phyloP scores from a whole-genome alignment of 2,888 invertebrate genomes.

The Parascotia fuliginaria region DNA sequence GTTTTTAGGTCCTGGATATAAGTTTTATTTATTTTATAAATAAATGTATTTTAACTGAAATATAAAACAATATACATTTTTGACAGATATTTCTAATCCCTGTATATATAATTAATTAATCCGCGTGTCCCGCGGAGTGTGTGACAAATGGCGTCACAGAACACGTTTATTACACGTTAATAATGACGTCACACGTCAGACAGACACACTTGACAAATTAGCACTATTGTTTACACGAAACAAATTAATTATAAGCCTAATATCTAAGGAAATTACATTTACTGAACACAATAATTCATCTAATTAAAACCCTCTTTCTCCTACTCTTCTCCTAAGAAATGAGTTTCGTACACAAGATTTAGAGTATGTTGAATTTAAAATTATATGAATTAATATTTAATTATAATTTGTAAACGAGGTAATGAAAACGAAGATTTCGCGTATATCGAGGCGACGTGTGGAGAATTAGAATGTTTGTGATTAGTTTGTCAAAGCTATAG shows the following conservation, averaged over 20 bases:
- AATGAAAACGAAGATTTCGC: no score
- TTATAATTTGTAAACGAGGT: background rate
- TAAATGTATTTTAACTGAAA: no score
- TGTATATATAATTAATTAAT: slow-evolving; percentile 28
- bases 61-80: no score
- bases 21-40: no score
- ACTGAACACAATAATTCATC: slow-evolving; percentile 4
- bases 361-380: background rate
- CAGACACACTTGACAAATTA: slow-evolving; percentile 48
- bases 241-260: slow-evolving; percentile 35
- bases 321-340: background rate
- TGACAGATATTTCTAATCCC: no score
- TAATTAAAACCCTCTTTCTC: slow-evolving; percentile 6
- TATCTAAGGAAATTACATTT: slow-evolving; percentile 10
- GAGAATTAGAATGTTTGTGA: no score
- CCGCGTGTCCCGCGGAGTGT: slow-evolving; percentile 13
- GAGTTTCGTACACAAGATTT: background rate
- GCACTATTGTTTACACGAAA: slow-evolving; percentile 40
- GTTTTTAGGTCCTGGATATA: no score
- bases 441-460: no score
- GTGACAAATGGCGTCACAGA: slow-evolving; percentile 40
- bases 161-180: slow-evolving; percentile 42
- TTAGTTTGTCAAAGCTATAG: no score
- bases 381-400: background rate
- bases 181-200: slow-evolving; percentile 42